These are phyloP conservation scores for Pomacea canaliculata DNA, from an alignment of 2,888 invertebrate species.

Conservation along the genomic window DNA sequence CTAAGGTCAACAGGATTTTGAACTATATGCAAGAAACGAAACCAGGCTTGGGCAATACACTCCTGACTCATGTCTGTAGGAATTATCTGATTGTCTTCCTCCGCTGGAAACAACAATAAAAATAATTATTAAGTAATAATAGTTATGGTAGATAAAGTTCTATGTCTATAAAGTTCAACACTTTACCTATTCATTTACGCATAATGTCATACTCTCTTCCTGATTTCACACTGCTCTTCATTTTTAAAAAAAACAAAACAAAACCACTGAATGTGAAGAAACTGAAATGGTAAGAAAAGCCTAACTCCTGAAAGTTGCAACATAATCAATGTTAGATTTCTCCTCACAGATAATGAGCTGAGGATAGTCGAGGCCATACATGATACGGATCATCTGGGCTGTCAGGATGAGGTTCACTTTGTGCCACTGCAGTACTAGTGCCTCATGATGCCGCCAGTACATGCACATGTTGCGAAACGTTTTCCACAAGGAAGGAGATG, in stretches of 20 bases:
- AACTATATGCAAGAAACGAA: constrained; percentile 91
- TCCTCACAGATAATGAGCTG: constrained; percentile 66
- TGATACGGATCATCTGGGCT: constrained; percentile 83
- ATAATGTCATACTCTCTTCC: background rate
- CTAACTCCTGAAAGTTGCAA: too few species aligned
- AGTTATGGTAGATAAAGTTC: constrained; percentile 7
- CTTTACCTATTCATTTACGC: background rate
- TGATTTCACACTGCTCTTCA: too few species aligned
- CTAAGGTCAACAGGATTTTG: constrained; percentile 92
- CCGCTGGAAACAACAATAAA: constrained; percentile 74
- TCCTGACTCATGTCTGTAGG: constrained; percentile 86
- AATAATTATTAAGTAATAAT: background rate
- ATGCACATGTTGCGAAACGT: constrained; percentile 92
- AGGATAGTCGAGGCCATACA: constrained; percentile 80
- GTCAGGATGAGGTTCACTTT: constrained; percentile 91
- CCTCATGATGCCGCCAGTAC: constrained; percentile 93
- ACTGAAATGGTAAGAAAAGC: too few species aligned
- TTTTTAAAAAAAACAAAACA: too few species aligned
- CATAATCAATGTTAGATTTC: background rate
- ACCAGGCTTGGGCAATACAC: constrained; percentile 95
- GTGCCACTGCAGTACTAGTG: constrained; percentile 95
- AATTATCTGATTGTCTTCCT: constrained; percentile 86
- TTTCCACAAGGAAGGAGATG: constrained; percentile 95
- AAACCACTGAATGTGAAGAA: too few species aligned
- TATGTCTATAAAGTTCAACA: background rate